A percentile compares a stretch with the other conserved stretches of the same genome.
Evolutionary conservation across 2,888 invertebrate species (phyloP).

Genomic region (Biston stratarius): DNA sequence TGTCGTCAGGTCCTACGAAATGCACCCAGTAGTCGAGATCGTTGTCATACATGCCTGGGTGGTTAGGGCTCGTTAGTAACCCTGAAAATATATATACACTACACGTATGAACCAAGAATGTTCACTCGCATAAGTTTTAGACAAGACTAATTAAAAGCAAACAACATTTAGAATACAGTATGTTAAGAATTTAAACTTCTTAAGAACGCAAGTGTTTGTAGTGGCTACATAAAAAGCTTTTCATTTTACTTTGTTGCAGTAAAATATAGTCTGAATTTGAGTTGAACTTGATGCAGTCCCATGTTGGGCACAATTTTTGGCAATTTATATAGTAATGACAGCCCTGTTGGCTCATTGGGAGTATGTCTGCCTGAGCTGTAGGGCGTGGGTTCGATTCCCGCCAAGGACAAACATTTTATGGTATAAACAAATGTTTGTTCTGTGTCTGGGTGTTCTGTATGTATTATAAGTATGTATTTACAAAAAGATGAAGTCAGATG

Average conservation of each 20-base stretch:
- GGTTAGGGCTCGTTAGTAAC: constrained; percentile 89
- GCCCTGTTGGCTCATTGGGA: no score
- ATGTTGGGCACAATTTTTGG: constrained; percentile 23
- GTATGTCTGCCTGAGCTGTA: no score
- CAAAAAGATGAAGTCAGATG: no score
- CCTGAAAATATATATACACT: constrained; percentile 70
- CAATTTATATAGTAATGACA: no score
- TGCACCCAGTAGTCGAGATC: constrained; percentile 90
- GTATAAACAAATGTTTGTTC: no score
- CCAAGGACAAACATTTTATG: no score
- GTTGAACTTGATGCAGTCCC: no score
- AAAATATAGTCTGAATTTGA: neutral
- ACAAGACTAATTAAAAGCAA: constrained; percentile 8
- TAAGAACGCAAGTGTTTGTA: neutral
- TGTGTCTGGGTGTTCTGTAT: no score
- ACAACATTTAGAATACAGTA: constrained; percentile 1
- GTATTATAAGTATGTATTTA: no score
- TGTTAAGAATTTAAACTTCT: neutral
- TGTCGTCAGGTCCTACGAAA: constrained; percentile 88
- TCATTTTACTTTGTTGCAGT: neutral
- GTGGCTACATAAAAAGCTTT: neutral
- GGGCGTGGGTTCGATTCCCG: no score
- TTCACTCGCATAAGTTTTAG: neutral
- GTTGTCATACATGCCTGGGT: constrained; percentile 90
- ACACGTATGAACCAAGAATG: no score